These are phyloP conservation scores for Tenualosa thibaudeaui DNA, from an alignment of 2,797 vertebrate genomes.

Conservation along the genomic window DNA sequence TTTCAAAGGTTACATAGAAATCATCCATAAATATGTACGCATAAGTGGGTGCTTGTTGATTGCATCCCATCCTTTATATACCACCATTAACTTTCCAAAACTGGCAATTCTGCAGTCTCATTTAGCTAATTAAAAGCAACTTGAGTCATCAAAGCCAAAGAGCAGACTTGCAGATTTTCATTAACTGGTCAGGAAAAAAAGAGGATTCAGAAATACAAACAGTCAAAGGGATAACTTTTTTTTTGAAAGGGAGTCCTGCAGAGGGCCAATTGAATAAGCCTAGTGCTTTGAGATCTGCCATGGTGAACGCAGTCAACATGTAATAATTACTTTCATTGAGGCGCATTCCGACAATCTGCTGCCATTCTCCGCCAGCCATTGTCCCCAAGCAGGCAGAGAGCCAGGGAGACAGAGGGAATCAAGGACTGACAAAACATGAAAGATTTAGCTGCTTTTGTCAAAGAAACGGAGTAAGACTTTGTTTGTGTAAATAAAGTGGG, in stretches of 20 bases:
- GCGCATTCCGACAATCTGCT: conserved; percentile 99
- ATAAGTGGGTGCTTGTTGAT: conserved; percentile 52
- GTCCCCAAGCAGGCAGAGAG: conserved; percentile 98
- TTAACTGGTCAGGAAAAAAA: conserved; percentile 84
- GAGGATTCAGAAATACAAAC: conserved; percentile 99
- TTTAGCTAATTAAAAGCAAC: conserved; percentile 99
- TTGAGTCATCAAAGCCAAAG: conserved; percentile 88
- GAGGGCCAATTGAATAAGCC: conserved; percentile 99
- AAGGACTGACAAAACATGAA: conserved; percentile 99
- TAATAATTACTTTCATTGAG: conserved; percentile 99
- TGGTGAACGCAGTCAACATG: conserved; percentile 99
- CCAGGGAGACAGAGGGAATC: conserved; percentile 99
- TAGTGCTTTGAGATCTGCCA: conserved; percentile 99
- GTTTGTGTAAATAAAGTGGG: conserved; percentile 99
- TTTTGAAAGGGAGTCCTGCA: conserved; percentile 96
- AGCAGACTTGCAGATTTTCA: conserved; percentile 88
- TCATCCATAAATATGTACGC: conserved; percentile 47
- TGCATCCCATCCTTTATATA: conserved; percentile 55
- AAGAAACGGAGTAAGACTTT: conserved; percentile 98
- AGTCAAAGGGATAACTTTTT: conserved; percentile 95
- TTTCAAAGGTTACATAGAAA: conserved; percentile 22
- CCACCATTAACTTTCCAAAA: conserved; percentile 61
- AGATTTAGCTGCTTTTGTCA: conserved; percentile 99
- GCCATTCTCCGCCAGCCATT: conserved; percentile 98
- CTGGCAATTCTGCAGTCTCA: conserved; percentile 77